Percentiles rank a stretch among this genome's conserved stretches.
Evolutionary conservation across 2,888 invertebrate species (phyloP).

Genomic region (Conistra vaccinii): DNA sequence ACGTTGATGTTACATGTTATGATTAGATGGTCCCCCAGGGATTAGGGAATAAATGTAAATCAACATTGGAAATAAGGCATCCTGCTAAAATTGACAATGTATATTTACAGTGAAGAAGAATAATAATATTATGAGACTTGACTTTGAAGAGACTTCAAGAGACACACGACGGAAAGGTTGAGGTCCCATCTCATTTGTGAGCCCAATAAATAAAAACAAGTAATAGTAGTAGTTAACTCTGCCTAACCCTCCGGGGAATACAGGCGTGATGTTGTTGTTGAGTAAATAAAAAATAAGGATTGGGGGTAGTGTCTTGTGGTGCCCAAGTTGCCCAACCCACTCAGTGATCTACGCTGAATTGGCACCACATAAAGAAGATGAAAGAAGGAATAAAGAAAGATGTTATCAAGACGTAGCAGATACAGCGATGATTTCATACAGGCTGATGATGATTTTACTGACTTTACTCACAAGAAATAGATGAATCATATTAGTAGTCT

Average conservation of each 20-base stretch:
- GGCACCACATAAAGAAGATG: not conserved
- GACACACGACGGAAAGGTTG: not conserved
- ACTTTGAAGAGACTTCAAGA: not conserved
- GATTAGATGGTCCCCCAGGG: constrained; percentile 12
- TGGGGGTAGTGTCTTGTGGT: not conserved
- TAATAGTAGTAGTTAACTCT: no score
- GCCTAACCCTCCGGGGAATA: no score
- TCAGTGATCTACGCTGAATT: not conserved
- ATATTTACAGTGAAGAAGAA: not conserved
- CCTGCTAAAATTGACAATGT: not conserved
- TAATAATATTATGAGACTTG: not conserved
- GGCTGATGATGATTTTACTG: constrained; percentile 14
- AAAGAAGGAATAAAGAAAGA: not conserved
- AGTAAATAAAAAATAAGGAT: not conserved
- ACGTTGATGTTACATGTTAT: constrained; percentile 34
- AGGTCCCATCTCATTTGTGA: not conserved
- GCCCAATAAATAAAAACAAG: no score
- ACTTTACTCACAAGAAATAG: constrained; percentile 21
- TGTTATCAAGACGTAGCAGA: not conserved
- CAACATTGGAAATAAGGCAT: not conserved
- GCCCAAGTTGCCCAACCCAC: not conserved
- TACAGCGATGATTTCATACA: constrained; percentile 13
- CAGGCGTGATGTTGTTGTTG: no score
- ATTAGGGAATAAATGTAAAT: not conserved
- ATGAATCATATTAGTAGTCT: constrained; percentile 14